Evolutionary conservation across 2,888 invertebrate genomes (phyloP), one percentile per base, ranked within the genome.

Genomic region (Heliothis peltigera): DNA sequence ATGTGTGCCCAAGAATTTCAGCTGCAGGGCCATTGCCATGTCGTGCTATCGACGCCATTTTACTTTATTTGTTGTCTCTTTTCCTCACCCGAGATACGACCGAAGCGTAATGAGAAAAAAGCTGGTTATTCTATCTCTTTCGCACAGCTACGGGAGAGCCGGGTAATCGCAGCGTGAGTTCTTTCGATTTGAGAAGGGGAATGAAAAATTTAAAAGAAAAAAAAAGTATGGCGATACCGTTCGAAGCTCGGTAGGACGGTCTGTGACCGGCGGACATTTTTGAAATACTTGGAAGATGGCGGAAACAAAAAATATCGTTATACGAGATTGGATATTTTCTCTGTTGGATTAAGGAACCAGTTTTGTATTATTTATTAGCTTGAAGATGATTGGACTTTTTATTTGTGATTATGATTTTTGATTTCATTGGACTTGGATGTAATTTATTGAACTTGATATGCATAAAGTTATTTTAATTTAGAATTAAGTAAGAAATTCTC

Each of bases 151-250:
- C 75, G 80, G 81, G 83, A 81, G 80, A 83, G 64, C 49, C 64
- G 80, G 79, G 81, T 79, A 86, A 86, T 86, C 87, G 85, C 87
- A 88, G 89, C 88, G 89, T 87, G 89, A 87, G 85, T 87, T 90
- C 89, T 89, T 90, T 87, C 84, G 86, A 87, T 89, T 92, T 84
- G 87, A 89, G 90, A 87, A 90, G 92, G 93, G 93, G 92, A 91
- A 91, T 89, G 88, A 87, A 90, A 89, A 88, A 87, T 91, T 87
- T 83, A 87, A 89, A 90, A 88, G 84, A 12, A 85, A 89, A 85
- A 89, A 81, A 79, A 87, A 86, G 82, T 75, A 87, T 86, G 89
- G 87, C 85, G 84, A 81, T 84, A 80, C 75, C 76, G 81, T 82
- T 81, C 77, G 77, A 82, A 81, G 80, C 82, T 78, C 64, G 72